Evolutionary conservation across 2,888 invertebrate species (phyloP), one percentile per base, ranked within the genome.

Genomic region (Laothoe populi): DNA sequence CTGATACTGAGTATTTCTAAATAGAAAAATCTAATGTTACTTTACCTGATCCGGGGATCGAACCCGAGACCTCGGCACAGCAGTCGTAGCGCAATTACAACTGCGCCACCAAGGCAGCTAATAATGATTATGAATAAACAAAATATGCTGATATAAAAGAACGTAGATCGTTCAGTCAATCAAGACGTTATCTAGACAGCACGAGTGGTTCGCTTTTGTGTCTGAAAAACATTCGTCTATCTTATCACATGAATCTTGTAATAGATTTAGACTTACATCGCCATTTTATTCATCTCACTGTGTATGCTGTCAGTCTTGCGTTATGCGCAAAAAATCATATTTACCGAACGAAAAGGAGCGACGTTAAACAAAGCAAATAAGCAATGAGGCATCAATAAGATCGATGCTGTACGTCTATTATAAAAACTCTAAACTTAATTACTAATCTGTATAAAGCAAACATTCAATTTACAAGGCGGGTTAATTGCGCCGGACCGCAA

Each of bases 401-500:
- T 84, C 84, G 73, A 81, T 82, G 78, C 75, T 79, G 82, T 85
- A 84, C 74, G 72, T 74, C 80, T 78, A 71, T 72, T 80, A 86
- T 82, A 87, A 90, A 90, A 90, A 86, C 82, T 79, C 78, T 77
- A 78, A 85, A 86, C 84, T 90, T 91, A 91, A 92, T 92, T 91
- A 88, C 92, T 90, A 90, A 91, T 92, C 90, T 89, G 90, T 89
- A 87, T 89, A 90, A 90, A 91, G 91, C 91, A 92, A 92, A 92
- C 91, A 92, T 92, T 92, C 92, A 92, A 92, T 92, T 92, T 92
- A 90, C 89, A 86, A 90, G 91, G 87, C 90, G 84, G 90, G 88
- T 88, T 92, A 92, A 92, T 92, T 91, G 92, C 90, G 80, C 77
- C 83, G 84, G 83, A 82, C 31, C 82, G 84, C 83, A 86, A 86